Evolutionary conservation across 2,113 vertebrate genomes (phyloP).

Genomic region (Lampris incognitus): DNA sequence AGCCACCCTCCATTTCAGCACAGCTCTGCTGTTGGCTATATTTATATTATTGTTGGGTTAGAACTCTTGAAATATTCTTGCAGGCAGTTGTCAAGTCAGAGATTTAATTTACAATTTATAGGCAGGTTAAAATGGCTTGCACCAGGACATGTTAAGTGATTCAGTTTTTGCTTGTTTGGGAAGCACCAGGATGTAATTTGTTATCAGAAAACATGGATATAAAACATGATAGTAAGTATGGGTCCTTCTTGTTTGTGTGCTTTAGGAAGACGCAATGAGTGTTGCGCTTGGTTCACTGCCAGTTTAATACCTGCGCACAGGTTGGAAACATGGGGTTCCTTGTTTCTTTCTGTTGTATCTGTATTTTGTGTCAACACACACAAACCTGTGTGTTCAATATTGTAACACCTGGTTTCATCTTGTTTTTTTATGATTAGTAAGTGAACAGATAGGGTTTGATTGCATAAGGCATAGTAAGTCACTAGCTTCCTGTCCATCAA

Average conservation of each 20-base stretch:
- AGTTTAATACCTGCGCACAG: too few relatives aligned
- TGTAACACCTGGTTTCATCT: slow-evolving; percentile 37
- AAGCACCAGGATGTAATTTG: neutral
- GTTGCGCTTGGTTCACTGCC: too few relatives aligned
- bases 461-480: slow-evolving; percentile 23
- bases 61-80: slow-evolving; percentile 14
- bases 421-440: slow-evolving; percentile 50
- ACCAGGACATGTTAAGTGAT: neutral
- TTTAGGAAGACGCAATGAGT: neutral
- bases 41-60: neutral
- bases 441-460: slow-evolving; percentile 25
- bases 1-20: neutral
- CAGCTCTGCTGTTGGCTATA: neutral
- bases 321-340: too few relatives aligned
- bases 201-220: neutral
- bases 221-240: neutral
- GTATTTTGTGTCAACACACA: too few relatives aligned
- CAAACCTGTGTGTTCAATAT: neutral
- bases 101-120: neutral
- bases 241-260: neutral
- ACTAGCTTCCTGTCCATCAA: neutral
- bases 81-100: neutral
- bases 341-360: too few relatives aligned
- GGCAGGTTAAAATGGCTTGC: neutral
- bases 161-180: neutral